Evolutionary conservation across 2,888 invertebrate genomes (phyloP).

Genomic region (Andrena chrysosceles): DNA sequence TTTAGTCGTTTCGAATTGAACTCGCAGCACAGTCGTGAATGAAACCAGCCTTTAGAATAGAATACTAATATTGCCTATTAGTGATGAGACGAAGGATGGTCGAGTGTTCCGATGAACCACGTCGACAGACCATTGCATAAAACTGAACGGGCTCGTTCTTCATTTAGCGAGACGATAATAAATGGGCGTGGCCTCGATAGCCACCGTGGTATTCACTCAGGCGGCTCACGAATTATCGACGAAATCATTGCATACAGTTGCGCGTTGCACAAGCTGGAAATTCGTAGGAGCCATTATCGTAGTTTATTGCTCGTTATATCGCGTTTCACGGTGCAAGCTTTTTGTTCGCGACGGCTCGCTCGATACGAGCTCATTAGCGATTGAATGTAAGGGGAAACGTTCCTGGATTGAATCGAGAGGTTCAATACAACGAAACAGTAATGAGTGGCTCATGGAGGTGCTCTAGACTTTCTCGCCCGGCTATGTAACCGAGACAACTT

Average conservation of each 20-base stretch:
- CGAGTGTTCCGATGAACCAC: neutral
- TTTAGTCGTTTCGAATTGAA: neutral
- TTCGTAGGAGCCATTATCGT: conserved; percentile 46
- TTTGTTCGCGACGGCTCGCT: neutral
- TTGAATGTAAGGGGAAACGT: conserved; percentile 45
- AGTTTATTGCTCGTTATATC: conserved; percentile 54
- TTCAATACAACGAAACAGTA: conserved; percentile 11
- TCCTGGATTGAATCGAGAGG: conserved; percentile 2
- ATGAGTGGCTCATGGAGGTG: neutral
- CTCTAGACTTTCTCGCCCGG: neutral
- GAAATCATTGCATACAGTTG: conserved; percentile 40
- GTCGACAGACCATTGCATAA: neutral
- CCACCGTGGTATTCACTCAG: conserved; percentile 45
- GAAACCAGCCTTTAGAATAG: neutral
- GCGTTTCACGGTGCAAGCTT: conserved; percentile 28
- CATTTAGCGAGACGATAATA: conserved; percentile 49
- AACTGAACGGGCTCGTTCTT: conserved; percentile 15
- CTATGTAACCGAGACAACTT: neutral
- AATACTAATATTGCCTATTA: neutral
- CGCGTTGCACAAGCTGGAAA: conserved; percentile 22
- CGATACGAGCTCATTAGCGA: conserved; percentile 39
- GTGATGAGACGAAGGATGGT: neutral
- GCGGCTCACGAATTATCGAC: conserved; percentile 43
- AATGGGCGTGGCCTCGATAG: conserved; percentile 46
- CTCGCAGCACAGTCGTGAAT: neutral